Evolutionary conservation across 2,888 invertebrate genomes (phyloP).

Genomic region (Athalia cordata): DNA sequence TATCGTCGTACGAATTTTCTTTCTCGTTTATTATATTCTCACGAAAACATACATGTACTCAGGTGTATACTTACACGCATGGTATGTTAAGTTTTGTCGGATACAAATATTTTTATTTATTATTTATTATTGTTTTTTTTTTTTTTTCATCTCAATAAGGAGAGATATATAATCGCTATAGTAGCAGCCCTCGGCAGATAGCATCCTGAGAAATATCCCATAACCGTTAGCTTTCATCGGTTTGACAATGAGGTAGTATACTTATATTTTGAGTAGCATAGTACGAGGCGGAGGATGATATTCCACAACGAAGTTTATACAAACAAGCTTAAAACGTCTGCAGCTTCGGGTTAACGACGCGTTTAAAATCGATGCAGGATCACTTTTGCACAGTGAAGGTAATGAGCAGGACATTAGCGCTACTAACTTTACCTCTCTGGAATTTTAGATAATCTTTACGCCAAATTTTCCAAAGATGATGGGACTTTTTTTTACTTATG

Average conservation of each 20-base stretch:
- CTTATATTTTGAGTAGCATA: not conserved
- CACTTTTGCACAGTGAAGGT: not conserved
- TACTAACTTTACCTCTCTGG: too few relatives aligned
- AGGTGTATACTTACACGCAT: too few relatives aligned
- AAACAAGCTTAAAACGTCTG: not conserved
- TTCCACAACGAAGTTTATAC: not conserved
- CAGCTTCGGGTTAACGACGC: constrained; percentile 25
- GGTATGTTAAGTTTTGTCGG: too few relatives aligned
- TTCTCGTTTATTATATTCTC: too few relatives aligned
- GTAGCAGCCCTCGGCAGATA: not conserved
- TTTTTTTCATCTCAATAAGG: not conserved
- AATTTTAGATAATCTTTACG: too few relatives aligned
- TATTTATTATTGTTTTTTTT: not conserved
- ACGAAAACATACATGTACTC: too few relatives aligned
- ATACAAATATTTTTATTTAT: too few relatives aligned
- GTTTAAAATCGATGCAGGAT: constrained; percentile 24
- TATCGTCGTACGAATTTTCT: too few relatives aligned
- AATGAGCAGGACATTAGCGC: too few relatives aligned
- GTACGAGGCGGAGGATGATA: constrained; percentile 1
- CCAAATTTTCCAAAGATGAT: too few relatives aligned
- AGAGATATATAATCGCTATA: not conserved
- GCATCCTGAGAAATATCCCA: constrained; percentile 6
- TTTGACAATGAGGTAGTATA: constrained; percentile 25
- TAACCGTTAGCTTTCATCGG: constrained; percentile 36
- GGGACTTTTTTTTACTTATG: too few relatives aligned